Evolutionary conservation across 1,140 invertebrate genomes (phyloP), one percentile per base, ranked within the genome.

Genomic region (Pseudomyrmex flavicornis): DNA sequence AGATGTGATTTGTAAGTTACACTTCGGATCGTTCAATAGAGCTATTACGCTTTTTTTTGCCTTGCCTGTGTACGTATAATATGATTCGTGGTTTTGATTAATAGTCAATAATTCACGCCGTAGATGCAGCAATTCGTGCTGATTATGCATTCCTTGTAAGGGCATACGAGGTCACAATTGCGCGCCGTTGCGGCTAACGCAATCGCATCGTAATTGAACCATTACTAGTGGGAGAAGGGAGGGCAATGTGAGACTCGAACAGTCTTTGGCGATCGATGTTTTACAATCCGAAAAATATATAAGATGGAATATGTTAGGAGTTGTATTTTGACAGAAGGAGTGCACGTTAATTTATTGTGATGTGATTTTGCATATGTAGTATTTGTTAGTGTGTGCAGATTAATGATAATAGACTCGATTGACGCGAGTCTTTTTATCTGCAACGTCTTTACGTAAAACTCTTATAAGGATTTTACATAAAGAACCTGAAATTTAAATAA

Each of bases 181-280:
- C 12, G 48, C 26, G n/a, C 26, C 26, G 65, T 68, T 70, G 63
- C 50, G 46, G 62, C 63, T 48, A 58, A 70, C 44, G 76, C 77
- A 73, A 80, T 73, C 66, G 68, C 77, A 13, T 80, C 66, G 66
- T 80, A 80, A 80, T 80, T 80, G 77, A 80, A 80, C 77, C 77
- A 80, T 80, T 80, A 73, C 77, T n/a, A 80, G 66, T 73, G 44
- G 17, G 68, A 35, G 35, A 35, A 35, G 35, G 5, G 5, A 35
- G 44, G 77, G 22, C 70, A 80, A 80, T 80, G 66, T 59, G 15
- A 61, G 68, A 58, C 77, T 72, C 50, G 63, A 44, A 35, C 35
- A 35, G 2, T 48, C 68, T 58, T 73, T 22, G 35, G 52, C 46
- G 50, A 68, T 69, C 52, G 66, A 72, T 80, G 77, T 58, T 73